Evolutionary conservation across 2,888 invertebrate species (phyloP), one percentile per base, ranked within the genome.

Genomic region (Aphrophora alni): DNA sequence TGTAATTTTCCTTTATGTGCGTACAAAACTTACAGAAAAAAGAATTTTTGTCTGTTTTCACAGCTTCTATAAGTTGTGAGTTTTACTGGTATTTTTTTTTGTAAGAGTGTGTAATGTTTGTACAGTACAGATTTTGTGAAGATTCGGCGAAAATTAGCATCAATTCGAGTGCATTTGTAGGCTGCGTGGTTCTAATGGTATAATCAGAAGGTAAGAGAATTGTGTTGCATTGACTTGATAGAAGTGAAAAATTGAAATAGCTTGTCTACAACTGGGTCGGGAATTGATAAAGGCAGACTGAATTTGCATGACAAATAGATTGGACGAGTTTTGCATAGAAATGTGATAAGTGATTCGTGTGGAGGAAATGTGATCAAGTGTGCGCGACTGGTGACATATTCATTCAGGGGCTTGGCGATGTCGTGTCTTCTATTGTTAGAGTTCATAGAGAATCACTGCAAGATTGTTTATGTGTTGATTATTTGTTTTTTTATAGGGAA

Each of bases 231-330:
- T 59, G 59, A 21, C 59, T 59, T 21, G 59, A 59, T 59, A 59
- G 21, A 1, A 21, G 59, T 59, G 59, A 59, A 59, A 59, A 59
- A 59, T 59, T 59, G 59, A 59, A 59, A 59, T 59, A 4, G 59
- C 59, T 21, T 21, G 59, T 33, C 33, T 3, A 8, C 33, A 33
- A 33, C 33, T 33, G 33, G 33, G 33, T n/a, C 59, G 59, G 59
- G 14, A 59, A 59, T 59, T 59, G 59, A 59, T 59, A 59, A 59
- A 59, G 59, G 21, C 59, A 21, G 59, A 21, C 59, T 3, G 21
- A 59, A 59, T 59, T 59, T 59, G 59, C 59, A 59, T 59, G 59
- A 59, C 59, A 59, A 59, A 59, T 59, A 59, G 59, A 59, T 59
- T 0, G 59, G 21, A 3, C 59, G 21, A 21, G 59, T 59, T 44